Evolutionary conservation across 2,113 vertebrate genomes (phyloP).

Genomic region (Desmodus rotundus): DNA sequence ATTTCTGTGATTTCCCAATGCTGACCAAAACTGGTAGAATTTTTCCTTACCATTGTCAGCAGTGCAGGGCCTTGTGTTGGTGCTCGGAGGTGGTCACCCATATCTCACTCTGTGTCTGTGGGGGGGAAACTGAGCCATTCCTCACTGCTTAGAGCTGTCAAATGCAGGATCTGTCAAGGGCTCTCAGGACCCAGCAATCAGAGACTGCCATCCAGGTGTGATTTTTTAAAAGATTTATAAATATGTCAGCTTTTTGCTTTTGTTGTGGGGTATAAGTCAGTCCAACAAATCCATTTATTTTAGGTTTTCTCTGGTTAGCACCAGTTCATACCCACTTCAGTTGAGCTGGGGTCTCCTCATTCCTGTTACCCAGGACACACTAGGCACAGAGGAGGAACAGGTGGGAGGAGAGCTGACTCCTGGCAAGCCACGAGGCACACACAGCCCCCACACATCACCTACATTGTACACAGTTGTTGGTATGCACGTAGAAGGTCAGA

Average conservation of each 20-base stretch:
- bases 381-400: not conserved
- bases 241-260: not conserved
- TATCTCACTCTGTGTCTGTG: not conserved
- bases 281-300: not conserved
- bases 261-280: not conserved
- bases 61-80: not conserved
- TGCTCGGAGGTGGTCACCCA: not conserved
- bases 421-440: fast-evolving
- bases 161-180: not conserved
- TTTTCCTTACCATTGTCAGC: not conserved
- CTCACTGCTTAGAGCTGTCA: not conserved
- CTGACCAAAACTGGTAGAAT: not conserved
- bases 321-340: not conserved
- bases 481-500: not conserved
- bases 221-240: not conserved
- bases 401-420: not conserved
- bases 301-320: not conserved
- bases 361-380: not conserved
- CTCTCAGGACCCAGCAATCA: not conserved
- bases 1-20: not conserved
- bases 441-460: fast-evolving
- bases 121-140: not conserved
- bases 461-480: not conserved
- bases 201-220: not conserved
- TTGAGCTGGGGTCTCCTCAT: not conserved